Conservation (phyloP, 2,888 invertebrate species). For the Hirtodrosophila alboralis region DNA sequence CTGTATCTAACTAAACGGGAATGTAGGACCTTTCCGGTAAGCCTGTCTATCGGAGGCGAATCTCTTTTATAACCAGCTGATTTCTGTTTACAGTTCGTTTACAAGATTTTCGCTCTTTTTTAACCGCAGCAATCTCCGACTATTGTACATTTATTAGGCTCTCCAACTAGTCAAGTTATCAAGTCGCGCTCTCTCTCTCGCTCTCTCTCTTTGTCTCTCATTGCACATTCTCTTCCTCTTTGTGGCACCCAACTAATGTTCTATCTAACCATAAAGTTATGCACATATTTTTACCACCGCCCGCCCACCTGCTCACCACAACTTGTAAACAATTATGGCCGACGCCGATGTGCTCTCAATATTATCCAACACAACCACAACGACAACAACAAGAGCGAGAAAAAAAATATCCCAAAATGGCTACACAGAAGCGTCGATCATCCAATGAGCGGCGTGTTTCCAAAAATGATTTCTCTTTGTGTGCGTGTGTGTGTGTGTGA, state of each 20-base stretch:
- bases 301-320: constrained; percentile 68
- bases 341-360: constrained; percentile 75
- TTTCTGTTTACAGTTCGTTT: constrained; percentile 69
- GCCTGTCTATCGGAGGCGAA: background rate
- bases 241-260: constrained; percentile 41
- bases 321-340: constrained; percentile 81
- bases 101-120: constrained; percentile 9
- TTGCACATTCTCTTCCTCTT: constrained; percentile 10
- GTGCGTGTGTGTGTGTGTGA: constrained; percentile 2
- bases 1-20: too few relatives aligned
- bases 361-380: constrained; percentile 55
- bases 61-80: constrained; percentile 58
- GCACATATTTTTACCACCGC: constrained; percentile 48
- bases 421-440: constrained; percentile 70
- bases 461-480: constrained; percentile 11
- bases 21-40: background rate
- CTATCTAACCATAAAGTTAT: constrained; percentile 54
- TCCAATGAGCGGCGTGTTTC: constrained; percentile 67
- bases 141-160: constrained; percentile 16
- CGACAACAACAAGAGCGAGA: constrained; percentile 38
- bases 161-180: constrained; percentile 1
- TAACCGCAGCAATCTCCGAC: constrained; percentile 12
- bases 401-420: constrained; percentile 75
- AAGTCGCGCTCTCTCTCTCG: background rate
- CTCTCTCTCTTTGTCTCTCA: constrained; percentile 10